Percentiles rank a stretch among this genome's conserved stretches.
Conservation (phyloP, 2,888 invertebrate species). For the Villa cingulata region DNA sequence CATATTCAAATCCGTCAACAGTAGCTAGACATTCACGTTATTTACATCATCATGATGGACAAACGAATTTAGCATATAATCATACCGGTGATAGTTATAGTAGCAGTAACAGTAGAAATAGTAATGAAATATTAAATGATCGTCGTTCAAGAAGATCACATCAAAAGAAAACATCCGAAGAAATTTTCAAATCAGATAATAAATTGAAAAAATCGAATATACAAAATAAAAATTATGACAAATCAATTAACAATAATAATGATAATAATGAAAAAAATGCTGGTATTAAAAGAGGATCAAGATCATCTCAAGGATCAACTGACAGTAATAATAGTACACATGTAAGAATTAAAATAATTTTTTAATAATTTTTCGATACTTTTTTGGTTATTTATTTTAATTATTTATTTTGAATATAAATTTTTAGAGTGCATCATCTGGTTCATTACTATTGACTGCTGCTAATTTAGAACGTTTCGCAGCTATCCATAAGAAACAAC, state of each 20-base stretch:
- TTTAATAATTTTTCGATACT: not conserved
- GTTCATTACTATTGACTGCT: slow-evolving; percentile 63
- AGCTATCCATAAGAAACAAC: slow-evolving; percentile 38
- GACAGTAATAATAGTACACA: slow-evolving; percentile 65
- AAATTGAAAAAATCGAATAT: too few relatives aligned
- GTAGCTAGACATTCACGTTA: slow-evolving; percentile 14
- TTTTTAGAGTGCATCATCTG: slow-evolving; percentile 47
- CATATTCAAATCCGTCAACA: slow-evolving; percentile 25
- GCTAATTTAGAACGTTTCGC: slow-evolving; percentile 51
- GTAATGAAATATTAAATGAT: not conserved
- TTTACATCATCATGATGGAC: slow-evolving; percentile 8
- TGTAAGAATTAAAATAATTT: slow-evolving; percentile 42
- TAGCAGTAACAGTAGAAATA: not conserved
- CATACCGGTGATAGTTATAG: not conserved
- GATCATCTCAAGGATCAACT: slow-evolving; percentile 54
- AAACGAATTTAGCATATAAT: slow-evolving; percentile 7
- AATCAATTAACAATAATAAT: not conserved
- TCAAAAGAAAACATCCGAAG: not conserved
- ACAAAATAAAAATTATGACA: too few relatives aligned
- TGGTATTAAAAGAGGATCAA: slow-evolving; percentile 39
- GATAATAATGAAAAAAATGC: not conserved
- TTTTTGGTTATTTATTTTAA: not conserved
- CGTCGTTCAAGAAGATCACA: not conserved
- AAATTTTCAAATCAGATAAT: too few relatives aligned
- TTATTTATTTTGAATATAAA: not conserved